phyloP scores from a whole-genome alignment of 2,797 vertebrate species.

The Clarias fuscus region DNA sequence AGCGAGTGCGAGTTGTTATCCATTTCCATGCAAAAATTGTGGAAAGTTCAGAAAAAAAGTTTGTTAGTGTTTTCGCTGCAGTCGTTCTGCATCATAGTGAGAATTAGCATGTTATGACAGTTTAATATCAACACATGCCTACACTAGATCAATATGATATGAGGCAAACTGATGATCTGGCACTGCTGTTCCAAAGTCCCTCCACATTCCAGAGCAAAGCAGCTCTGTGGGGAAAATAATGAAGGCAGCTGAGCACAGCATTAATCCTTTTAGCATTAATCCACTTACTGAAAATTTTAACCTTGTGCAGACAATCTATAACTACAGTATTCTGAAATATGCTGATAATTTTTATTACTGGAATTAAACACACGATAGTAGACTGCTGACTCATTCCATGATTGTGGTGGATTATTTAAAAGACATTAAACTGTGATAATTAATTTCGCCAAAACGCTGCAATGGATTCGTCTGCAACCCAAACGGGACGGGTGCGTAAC shows the following conservation, averaged over 20 bases:
- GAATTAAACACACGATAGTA: not conserved
- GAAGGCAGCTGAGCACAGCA: conserved; percentile 32
- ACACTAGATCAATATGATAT: not conserved
- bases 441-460: not conserved
- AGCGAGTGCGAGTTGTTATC: not conserved
- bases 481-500: not conserved
- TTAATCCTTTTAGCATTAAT: no score
- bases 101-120: not conserved
- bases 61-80: not conserved
- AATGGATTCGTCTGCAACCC: not conserved
- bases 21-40: not conserved
- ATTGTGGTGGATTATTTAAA: not conserved
- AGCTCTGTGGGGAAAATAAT: not conserved
- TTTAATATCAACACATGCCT: not conserved
- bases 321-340: not conserved
- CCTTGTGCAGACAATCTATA: no score
- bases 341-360: not conserved
- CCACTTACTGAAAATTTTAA: not conserved
- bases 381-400: not conserved
- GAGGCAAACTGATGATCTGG: conserved; percentile 2
- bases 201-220: conserved; percentile 6
- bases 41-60: not conserved
- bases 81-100: not conserved
- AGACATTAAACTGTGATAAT: not conserved
- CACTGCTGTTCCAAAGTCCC: conserved; percentile 28